Base-by-base conservation (phyloP, 2,888 invertebrate genomes). In the Liposcelis brunnea region DNA sequence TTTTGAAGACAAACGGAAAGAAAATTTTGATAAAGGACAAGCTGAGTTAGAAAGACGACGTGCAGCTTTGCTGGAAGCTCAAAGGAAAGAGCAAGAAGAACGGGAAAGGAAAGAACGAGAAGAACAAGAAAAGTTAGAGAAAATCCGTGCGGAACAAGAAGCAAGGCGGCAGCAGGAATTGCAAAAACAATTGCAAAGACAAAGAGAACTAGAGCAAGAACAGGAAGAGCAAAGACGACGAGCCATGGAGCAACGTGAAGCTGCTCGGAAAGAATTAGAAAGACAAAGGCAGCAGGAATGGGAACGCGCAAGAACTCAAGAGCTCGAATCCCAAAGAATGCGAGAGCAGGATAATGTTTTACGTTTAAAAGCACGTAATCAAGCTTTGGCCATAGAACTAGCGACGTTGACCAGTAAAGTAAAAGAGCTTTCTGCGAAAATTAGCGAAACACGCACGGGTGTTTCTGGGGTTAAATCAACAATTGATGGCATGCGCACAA, bases 1-100 rank as follows among this genome's bases (percentile, higher is more conserved):
- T 0, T 95, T 95, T 65, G 97, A 99, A 60, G 98, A 99, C 60
- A 86, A 90, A 57, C 71, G 98, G 2, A 80, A 90, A 59, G 94
- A 97, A 66, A 98, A 99, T 66, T 91, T 90, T 66, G 95, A 94
- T 52, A 84, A 94, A 52, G 98, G 98, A 0, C 95, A 98, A 61
- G 95, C 94, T 0, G 97, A 97, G 64, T 63, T 98, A 47, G 97
- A 99, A 59, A 67, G 91, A 31, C 67, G 97, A 36, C 70, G 97
- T 21, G 84, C 86, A 55, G 74, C 89, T 40, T 66, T 97, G n/a
- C 72, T 86, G 45, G 93, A 94, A 56, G 80, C 81, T 49, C 89
- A 90, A 60, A 73, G 84, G 49, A 86, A 87, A 56, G 94, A 97
- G 58, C 68, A 83, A 58, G 94, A 95, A 54, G 94, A 94, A 59